These are phyloP conservation scores for Rallus crepitans DNA, from an alignment of 2,797 vertebrate genomes.

Conservation along the genomic window DNA sequence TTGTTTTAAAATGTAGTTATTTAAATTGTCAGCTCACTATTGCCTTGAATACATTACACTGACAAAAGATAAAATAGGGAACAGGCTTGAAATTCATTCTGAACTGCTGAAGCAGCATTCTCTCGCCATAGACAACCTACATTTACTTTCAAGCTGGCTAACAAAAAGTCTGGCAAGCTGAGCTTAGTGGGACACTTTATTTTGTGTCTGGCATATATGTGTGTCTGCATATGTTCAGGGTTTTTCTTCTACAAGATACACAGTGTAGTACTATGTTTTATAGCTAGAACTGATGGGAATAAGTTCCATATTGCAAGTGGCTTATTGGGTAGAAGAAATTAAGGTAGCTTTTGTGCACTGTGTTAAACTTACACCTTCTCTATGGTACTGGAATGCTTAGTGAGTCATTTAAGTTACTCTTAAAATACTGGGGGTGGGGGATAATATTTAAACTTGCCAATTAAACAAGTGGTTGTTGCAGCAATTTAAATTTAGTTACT, in stretches of 20 bases:
- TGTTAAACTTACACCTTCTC: not conserved
- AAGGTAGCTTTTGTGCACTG: not conserved
- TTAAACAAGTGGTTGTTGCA: not conserved
- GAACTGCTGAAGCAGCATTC: conserved; percentile 83
- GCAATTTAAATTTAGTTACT: not conserved
- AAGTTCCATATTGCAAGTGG: not conserved
- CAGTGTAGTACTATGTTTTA: conserved; percentile 24
- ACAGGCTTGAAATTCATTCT: conserved; percentile 82
- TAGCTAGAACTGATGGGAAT: not conserved
- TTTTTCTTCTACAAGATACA: conserved; percentile 1
- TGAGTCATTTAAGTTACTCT: not conserved
- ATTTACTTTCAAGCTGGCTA: conserved; percentile 78
- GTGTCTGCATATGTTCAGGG: not conserved
- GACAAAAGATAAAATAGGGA: conserved; percentile 83
- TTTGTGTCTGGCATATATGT: conserved; percentile 57
- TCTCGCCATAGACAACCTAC: conserved; percentile 71
- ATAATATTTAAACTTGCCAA: not conserved
- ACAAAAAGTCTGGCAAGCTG: conserved; percentile 78
- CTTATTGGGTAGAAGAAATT: not conserved
- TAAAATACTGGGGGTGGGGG: rapidly evolving
- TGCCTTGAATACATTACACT: conserved; percentile 80
- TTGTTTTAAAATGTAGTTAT: conserved; percentile 85
- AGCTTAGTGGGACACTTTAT: conserved; percentile 64
- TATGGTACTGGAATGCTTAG: not conserved
- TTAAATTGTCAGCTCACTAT: conserved; percentile 83